Percentiles rank a stretch among this genome's conserved stretches.
These are phyloP conservation scores for Brachionus calyciflorus DNA, from an alignment of 1,140 invertebrate species.

Conservation along the genomic window DNA sequence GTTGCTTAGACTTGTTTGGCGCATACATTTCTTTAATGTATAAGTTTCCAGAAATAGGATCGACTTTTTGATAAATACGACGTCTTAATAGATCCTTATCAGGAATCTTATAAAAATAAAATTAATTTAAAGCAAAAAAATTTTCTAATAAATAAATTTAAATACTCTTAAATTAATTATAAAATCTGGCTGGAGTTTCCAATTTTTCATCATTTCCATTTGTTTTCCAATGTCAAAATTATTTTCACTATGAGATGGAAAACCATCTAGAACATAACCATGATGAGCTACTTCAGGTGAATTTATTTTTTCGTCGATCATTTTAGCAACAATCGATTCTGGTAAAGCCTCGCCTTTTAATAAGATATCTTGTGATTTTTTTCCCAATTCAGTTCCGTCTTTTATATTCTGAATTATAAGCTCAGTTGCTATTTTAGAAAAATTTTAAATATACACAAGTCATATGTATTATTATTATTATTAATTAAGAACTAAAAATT, in stretches of 20 bases:
- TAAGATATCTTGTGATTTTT: constrained; percentile 55
- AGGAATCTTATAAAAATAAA: constrained; percentile 56
- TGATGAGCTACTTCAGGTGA: constrained; percentile 60
- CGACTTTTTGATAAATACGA: constrained; percentile 54
- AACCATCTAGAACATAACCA: constrained; percentile 61
- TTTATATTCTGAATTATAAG: constrained; percentile 56
- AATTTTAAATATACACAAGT: background rate
- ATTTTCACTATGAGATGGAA: constrained; percentile 57
- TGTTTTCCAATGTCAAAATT: constrained; percentile 57
- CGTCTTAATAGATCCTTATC: constrained; percentile 57
- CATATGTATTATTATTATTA: too few relatives aligned
- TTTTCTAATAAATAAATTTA: background rate
- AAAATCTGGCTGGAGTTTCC: constrained; percentile 60
- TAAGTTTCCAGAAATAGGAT: constrained; percentile 55
- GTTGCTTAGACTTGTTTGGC: constrained; percentile 49
- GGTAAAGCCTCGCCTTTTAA: constrained; percentile 56
- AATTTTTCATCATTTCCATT: constrained; percentile 58
- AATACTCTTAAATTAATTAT: constrained; percentile 59
- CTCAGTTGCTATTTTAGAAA: constrained; percentile 52
- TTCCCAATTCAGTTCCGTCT: constrained; percentile 55
- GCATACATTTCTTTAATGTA: constrained; percentile 58
- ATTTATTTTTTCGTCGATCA: constrained; percentile 60
- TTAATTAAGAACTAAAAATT: constrained; percentile 49
- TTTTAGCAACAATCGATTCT: constrained; percentile 57
- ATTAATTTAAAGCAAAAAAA: constrained; percentile 8